Evolutionary conservation across 2,888 invertebrate species (phyloP).

Genomic region (Psococerastis gibbosa): DNA sequence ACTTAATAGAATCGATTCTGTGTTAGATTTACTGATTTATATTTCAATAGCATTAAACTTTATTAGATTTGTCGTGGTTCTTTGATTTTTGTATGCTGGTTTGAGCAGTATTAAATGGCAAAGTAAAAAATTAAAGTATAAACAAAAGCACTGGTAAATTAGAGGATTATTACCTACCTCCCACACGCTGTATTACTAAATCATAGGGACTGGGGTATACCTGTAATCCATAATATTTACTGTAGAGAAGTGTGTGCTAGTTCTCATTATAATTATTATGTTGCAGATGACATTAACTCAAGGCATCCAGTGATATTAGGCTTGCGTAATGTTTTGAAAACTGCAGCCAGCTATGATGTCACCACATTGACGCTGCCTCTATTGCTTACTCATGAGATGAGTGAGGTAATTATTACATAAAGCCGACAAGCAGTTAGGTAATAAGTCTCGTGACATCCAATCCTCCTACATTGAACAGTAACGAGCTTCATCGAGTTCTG

Average conservation of each 20-base stretch:
- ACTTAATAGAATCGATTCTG: too few species aligned
- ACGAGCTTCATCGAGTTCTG: too few species aligned
- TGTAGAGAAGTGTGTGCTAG: too few species aligned
- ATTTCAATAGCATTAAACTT: constrained; percentile 4
- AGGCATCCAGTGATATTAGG: constrained; percentile 91
- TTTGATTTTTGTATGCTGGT: too few species aligned
- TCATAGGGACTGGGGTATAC: too few species aligned
- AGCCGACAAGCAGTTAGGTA: background rate
- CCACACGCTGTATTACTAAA: background rate
- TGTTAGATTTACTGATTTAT: background rate
- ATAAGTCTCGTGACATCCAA: too few species aligned
- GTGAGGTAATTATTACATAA: constrained; percentile 44
- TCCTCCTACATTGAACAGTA: too few species aligned
- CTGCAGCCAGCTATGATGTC: constrained; percentile 87
- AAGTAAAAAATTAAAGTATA: background rate
- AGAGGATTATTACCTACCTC: background rate
- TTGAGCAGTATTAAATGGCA: too few species aligned
- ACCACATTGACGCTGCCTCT: constrained; percentile 86
- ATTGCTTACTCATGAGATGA: constrained; percentile 78
- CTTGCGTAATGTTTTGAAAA: constrained; percentile 82
- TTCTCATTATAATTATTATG: too few species aligned
- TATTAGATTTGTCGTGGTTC: background rate
- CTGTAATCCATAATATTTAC: too few species aligned
- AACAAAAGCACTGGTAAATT: background rate
- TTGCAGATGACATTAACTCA: constrained; percentile 85